Evolutionary conservation across 2,888 invertebrate species (phyloP).

Genomic region (Leucophora obtusa): DNA sequence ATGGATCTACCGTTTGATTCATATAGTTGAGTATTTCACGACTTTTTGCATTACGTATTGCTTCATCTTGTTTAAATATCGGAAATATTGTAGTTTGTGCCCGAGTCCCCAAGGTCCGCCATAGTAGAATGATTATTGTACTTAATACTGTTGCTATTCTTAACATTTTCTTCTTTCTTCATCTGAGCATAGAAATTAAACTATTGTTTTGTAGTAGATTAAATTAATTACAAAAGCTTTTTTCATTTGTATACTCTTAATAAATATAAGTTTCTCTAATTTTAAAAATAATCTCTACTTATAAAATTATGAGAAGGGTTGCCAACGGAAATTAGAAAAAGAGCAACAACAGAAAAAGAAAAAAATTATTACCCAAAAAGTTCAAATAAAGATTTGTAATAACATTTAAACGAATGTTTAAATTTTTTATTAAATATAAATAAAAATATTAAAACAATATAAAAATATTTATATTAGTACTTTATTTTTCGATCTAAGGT

Average conservation of each 20-base stretch:
- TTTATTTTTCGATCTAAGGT: too few relatives aligned
- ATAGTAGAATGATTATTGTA: conserved; percentile 10
- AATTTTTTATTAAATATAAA: too few relatives aligned
- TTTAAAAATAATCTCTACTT: background rate
- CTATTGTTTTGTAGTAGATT: conserved; percentile 31
- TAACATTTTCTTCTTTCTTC: conserved; percentile 35
- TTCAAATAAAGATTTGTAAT: too few relatives aligned
- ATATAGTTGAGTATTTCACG: conserved; percentile 69
- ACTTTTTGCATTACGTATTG: conserved; percentile 68
- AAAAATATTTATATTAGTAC: too few relatives aligned
- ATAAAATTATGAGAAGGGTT: background rate
- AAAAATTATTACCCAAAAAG: too few relatives aligned
- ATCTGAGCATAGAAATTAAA: conserved; percentile 46
- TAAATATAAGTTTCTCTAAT: background rate
- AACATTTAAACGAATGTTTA: too few relatives aligned
- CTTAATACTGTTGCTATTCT: conserved; percentile 11
- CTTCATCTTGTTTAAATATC: conserved; percentile 69
- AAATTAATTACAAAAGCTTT: conserved; percentile 42
- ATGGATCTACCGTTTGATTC: conserved; percentile 72
- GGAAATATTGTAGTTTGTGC: conserved; percentile 51
- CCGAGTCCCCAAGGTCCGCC: background rate
- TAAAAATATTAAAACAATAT: too few relatives aligned
- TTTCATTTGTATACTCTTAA: background rate
- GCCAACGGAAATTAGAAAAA: background rate
- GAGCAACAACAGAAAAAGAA: too few relatives aligned